Evolutionary conservation across 2,888 invertebrate species (phyloP).

Genomic region (Drosophila setosimentum): DNA sequence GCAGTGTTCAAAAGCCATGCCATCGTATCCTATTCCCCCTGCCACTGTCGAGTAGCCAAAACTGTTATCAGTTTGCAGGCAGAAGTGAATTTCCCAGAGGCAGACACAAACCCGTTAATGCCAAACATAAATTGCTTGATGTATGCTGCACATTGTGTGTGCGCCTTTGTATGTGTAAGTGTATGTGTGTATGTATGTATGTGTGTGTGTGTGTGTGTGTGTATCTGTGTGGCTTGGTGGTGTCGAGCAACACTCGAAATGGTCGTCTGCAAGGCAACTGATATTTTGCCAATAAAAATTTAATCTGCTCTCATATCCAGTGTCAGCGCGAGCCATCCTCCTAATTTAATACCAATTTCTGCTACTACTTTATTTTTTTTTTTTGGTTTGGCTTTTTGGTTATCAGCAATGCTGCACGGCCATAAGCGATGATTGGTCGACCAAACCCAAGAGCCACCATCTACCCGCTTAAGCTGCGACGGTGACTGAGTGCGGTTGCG

Average conservation of each 20-base stretch:
- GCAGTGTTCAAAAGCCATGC: background rate
- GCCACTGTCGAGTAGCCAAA: constrained; percentile 31
- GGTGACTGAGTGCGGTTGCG: constrained; percentile 53
- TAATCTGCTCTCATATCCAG: constrained; percentile 73
- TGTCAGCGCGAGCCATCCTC: constrained; percentile 41
- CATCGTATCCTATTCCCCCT: background rate
- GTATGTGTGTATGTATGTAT: constrained; percentile 1
- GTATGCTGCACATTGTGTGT: constrained; percentile 3
- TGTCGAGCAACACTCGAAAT: constrained; percentile 16
- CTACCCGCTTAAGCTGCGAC: constrained; percentile 32
- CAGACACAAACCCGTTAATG: constrained; percentile 73
- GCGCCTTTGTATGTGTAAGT: background rate
- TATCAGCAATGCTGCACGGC: constrained; percentile 59
- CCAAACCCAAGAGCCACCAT: constrained; percentile 26
- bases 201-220: constrained; percentile 2
- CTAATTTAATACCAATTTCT: constrained; percentile 67
- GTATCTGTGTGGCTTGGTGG: constrained; percentile 4
- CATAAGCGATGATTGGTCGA: constrained; percentile 56
- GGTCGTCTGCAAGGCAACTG: constrained; percentile 52
- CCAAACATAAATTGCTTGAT: constrained; percentile 68
- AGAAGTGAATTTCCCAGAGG: constrained; percentile 46
- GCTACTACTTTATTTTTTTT: constrained; percentile 27
- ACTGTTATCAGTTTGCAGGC: constrained; percentile 58
- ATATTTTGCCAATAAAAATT: constrained; percentile 81
- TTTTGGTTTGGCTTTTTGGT: constrained; percentile 7